Conservation (phyloP, 1,140 invertebrate species). For the Hypothenemus hampei region DNA sequence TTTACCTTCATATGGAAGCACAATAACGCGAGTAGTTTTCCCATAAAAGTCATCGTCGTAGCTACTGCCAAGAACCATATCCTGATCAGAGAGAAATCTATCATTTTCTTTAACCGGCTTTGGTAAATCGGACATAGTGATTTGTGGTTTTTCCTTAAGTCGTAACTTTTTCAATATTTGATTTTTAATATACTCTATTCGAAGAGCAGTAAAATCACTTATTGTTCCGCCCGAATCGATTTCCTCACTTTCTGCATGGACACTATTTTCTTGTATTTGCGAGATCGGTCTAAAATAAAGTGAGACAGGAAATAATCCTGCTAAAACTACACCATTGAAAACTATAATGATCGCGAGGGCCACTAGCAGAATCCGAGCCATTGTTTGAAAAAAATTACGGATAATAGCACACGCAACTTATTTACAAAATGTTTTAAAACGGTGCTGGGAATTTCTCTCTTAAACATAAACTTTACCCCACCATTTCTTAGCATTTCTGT, state of each 20-base stretch:
- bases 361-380: slow-evolving; percentile 26
- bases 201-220: slow-evolving; percentile 51
- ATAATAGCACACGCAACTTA: slow-evolving; percentile 30
- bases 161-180: slow-evolving; percentile 74
- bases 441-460: slow-evolving; percentile 37
- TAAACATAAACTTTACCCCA: slow-evolving; percentile 40
- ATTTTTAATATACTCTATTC: slow-evolving; percentile 74
- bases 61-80: slow-evolving; percentile 47
- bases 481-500: slow-evolving; percentile 42
- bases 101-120: slow-evolving; percentile 63
- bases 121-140: slow-evolving; percentile 57
- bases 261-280: slow-evolving; percentile 31
- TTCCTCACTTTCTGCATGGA: slow-evolving; percentile 25
- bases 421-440: slow-evolving; percentile 38
- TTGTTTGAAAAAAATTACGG: slow-evolving; percentile 22
- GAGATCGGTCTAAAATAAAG: slow-evolving; percentile 4
- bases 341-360: slow-evolving; percentile 12
- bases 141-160: slow-evolving; percentile 64
- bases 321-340: slow-evolving; percentile 28
- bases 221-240: slow-evolving; percentile 32
- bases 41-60: slow-evolving; percentile 70
- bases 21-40: slow-evolving; percentile 71
- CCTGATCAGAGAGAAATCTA: slow-evolving; percentile 43
- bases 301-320: slow-evolving; percentile 32
- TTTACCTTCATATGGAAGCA: slow-evolving; percentile 69